Evolutionary conservation across 1,140 invertebrate species (phyloP), one percentile per base, ranked within the genome.

Genomic region (Heliconius hewitsoni): DNA sequence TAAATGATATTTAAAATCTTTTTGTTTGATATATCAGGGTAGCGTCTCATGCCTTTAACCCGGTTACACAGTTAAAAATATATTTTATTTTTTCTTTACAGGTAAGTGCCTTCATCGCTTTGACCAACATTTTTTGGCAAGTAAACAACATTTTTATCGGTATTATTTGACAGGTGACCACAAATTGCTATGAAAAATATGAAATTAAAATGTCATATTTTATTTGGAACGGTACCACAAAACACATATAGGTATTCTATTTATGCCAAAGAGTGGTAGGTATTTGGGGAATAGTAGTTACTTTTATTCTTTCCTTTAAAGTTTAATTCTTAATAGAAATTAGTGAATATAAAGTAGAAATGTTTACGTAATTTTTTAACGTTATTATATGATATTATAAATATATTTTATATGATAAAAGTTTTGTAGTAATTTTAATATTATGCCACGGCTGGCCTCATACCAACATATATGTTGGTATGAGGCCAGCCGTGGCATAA

Each of bases 51-150:
- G 27, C 23, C 27, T 66, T 66, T 66, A 66, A 66, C 60, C 60
- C 23, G 60, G 60, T 66, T 66, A 66, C 60, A 66, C 60, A 66
- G 23, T 30, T 66, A 66, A 66, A 66, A 66, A 57, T 71, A 57
- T 52, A 52, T 30, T 27, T 66, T 30, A 19, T 60, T 37, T 78
- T 81, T 78, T 84, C 77, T 75, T 87, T 85, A 73, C 84, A 87
- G 84, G 85, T 87, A 84, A 82, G 84, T 81, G 77, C 52, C 66
- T 76, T 18, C 57, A 66, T 76, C 79, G 46, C 70, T n/a, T 71
- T 77, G 60, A 30, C 60, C 60, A 66, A 66, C 27, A 73, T 70
- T 52, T 19, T 52, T 77, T 78, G 77, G 77, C 77, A 78, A 78
- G 77, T 78, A 74, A 60, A 42, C 46, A 23, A 73, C 37, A 18